Percentiles rank a stretch among this genome's conserved stretches.
phyloP scores from a whole-genome alignment of 2,113 vertebrate species.

The human region DNA sequence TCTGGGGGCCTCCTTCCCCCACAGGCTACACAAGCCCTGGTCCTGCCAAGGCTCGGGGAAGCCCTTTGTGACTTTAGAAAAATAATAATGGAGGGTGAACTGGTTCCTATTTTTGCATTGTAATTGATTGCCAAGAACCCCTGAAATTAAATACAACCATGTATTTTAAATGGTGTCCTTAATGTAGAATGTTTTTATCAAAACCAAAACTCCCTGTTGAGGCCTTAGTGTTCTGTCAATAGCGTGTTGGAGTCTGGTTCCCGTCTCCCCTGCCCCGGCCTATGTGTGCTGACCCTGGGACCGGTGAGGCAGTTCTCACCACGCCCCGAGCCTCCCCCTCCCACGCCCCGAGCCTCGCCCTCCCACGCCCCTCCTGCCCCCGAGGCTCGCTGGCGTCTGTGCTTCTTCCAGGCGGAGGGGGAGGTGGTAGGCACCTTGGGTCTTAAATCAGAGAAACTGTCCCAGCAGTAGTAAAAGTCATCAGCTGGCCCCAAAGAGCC shows the following conservation, averaged over 20 bases:
- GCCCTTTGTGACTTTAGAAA: no score
- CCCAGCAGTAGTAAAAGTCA: conserved; percentile 43
- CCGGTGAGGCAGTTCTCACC: background rate
- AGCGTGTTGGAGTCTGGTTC: background rate
- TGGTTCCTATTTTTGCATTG: background rate
- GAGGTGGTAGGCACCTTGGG: background rate
- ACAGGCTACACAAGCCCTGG: background rate
- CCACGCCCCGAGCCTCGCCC: no score
- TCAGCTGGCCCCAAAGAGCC: background rate
- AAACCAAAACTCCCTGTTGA: background rate
- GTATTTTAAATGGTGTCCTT: accelerated
- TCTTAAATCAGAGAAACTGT: background rate
- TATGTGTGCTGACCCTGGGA: background rate
- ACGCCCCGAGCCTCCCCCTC: no score
- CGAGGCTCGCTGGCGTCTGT: background rate
- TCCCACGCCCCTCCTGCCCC: background rate
- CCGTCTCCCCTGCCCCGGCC: background rate
- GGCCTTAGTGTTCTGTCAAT: accelerated
- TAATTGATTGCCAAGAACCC: accelerated
- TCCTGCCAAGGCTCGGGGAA: background rate
- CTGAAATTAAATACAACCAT: accelerated
- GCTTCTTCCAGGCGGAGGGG: background rate
- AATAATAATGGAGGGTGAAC: accelerated
- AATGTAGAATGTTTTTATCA: accelerated
- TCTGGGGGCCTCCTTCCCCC: background rate